Base-by-base conservation (phyloP, 2,113 vertebrate genomes). In the Ovis canadensis region DNA sequence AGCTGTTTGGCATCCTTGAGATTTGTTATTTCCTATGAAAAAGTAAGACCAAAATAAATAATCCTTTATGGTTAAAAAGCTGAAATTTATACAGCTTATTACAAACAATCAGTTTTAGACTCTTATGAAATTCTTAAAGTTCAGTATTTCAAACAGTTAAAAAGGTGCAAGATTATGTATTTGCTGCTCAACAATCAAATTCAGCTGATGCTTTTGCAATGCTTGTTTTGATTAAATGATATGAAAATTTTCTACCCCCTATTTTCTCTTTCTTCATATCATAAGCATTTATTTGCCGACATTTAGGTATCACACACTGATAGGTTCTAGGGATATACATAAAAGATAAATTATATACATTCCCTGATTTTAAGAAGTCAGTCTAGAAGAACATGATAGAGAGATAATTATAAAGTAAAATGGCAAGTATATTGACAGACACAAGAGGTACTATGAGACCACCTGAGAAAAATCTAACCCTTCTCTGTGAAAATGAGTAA, bases 1-100 rank as follows among this genome's bases (percentile, higher is more conserved):
- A 99, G 98, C 92, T 99, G 99, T 96, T 99, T 99, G 90, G 99
- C 99, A 97, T 99, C 99, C 96, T 98, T 99, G 88, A 99, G 98
- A 98, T 99, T 99, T 90, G 98, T 94, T 95, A 99, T 97, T 92
- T 99, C 99, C 99, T 99, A 98, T 98, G 87, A 94, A 90, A 97
- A 98, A 87, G 54, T 2, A 84, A 31, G 12, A 25, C 0, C 54
- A 78, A 71, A 94, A 50, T 16, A 86, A 96, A 88, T 74, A 67
- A 97, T 48, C 19, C n/a, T 90, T 67, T 71, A 57, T 23, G 23
- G 33, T 67, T n/a, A 7, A n/a, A n/a, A n/a, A 4, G 21, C 91
- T 94, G 77, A 84, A 0, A 50, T 52, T 85, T 85, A 91, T 91
- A n/a, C 48, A 77, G 52, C 27, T 45, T 88, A 82, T 67, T 64